Evolutionary conservation across 1,140 invertebrate genomes (phyloP).

Genomic region (Neelides sp.): DNA sequence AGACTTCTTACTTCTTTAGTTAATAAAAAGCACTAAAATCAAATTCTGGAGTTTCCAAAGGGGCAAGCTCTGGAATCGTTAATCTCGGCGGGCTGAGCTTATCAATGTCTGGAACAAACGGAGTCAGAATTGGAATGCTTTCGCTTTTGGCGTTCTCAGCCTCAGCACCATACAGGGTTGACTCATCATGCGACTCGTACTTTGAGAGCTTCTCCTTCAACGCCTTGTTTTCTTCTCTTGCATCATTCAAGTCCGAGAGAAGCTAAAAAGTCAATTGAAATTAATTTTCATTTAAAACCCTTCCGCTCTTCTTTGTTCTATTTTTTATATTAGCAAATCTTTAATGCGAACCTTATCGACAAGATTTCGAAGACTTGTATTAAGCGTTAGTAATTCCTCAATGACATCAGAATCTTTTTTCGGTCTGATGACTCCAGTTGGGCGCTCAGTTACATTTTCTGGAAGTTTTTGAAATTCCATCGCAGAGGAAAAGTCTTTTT

Average conservation of each 20-base stretch:
- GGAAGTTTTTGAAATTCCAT: slow-evolving; percentile 4
- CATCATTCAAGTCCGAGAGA: slow-evolving; percentile 11
- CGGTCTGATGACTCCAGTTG: background rate
- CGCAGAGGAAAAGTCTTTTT: background rate
- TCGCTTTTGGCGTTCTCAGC: background rate
- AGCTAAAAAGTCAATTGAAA: slow-evolving; percentile 6
- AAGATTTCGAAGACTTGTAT: slow-evolving; percentile 16
- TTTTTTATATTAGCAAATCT: too few species aligned
- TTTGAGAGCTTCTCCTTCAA: slow-evolving; percentile 9
- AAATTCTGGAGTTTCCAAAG: slow-evolving; percentile 20
- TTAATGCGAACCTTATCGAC: slow-evolving; percentile 22
- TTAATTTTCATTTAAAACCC: background rate
- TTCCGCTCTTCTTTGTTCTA: too few species aligned
- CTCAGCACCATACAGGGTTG: too few species aligned
- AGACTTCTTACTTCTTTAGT: too few species aligned
- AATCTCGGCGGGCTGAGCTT: background rate
- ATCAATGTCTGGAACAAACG: background rate
- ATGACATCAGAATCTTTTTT: slow-evolving; percentile 23
- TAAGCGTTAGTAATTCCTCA: slow-evolving; percentile 23
- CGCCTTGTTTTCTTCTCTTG: slow-evolving; percentile 15
- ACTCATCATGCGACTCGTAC: slow-evolving; percentile 14
- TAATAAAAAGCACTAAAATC: too few species aligned
- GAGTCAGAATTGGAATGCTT: background rate
- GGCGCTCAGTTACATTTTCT: background rate
- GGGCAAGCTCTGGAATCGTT: slow-evolving; percentile 15